Evolutionary conservation across 2,797 vertebrate species (phyloP).

Genomic region (Sarcophilus harrisii): DNA sequence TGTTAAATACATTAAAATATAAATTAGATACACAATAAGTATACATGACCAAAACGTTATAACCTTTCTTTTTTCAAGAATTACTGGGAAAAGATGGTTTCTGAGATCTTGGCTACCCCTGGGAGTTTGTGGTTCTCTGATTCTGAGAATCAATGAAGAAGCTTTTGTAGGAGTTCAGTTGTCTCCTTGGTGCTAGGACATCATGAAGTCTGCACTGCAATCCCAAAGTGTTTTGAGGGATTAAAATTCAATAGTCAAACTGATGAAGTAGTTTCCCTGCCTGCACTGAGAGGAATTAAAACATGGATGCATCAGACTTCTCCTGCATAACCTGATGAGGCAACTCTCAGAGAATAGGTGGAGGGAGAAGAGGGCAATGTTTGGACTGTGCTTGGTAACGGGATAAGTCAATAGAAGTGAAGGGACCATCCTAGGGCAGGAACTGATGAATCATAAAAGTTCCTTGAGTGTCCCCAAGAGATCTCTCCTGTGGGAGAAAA

Average conservation of each 20-base stretch:
- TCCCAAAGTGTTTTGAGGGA: neutral
- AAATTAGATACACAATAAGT: no score
- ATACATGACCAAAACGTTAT: no score
- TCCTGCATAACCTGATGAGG: constrained; percentile 20
- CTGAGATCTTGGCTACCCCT: neutral
- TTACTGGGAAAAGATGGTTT: neutral
- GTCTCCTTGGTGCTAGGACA: constrained; percentile 22
- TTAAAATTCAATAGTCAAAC: constrained; percentile 50
- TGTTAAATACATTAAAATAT: no score
- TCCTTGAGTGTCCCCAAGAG: neutral
- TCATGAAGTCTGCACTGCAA: neutral
- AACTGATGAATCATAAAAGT: constrained; percentile 63
- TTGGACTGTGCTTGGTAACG: constrained; percentile 69
- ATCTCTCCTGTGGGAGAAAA: constrained; percentile 9
- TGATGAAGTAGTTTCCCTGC: constrained; percentile 23
- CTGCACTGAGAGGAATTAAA: constrained; percentile 33
- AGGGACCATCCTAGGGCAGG: constrained; percentile 47
- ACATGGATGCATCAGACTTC: constrained; percentile 28
- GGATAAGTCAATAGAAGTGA: constrained; percentile 68
- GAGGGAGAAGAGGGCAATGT: constrained; percentile 17
- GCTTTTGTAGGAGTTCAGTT: constrained; percentile 43
- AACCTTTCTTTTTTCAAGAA: neutral
- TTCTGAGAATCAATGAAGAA: constrained; percentile 55
- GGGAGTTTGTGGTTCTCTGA: constrained; percentile 7
- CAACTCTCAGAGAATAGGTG: constrained; percentile 28